Conservation (phyloP, 2,797 vertebrate genomes). For the Acanthurus leucopareius region DNA sequence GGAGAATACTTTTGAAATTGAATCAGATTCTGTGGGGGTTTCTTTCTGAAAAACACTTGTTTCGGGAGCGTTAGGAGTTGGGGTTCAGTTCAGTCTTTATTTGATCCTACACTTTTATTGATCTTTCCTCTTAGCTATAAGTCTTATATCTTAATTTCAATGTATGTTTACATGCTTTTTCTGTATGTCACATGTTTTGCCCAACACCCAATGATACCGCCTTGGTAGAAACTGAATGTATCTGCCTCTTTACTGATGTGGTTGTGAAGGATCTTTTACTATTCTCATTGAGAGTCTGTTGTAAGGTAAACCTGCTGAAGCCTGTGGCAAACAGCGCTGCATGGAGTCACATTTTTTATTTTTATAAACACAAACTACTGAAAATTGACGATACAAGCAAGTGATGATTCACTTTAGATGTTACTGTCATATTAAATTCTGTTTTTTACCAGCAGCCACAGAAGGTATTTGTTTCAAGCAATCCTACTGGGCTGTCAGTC, state of each 20-base stretch:
- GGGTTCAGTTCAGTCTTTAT: no score
- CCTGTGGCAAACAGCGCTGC: constrained; percentile 3
- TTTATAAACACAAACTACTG: constrained; percentile 13
- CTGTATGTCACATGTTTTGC: no score
- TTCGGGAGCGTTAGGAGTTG: no score
- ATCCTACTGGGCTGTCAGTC: constrained; percentile 24
- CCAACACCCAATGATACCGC: neutral
- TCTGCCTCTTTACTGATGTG: neutral
- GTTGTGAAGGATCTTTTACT: neutral
- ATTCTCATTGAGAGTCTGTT: constrained; percentile 2
- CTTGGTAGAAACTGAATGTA: neutral
- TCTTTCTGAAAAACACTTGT: neutral
- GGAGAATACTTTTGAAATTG: neutral
- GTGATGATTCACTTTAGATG: constrained; percentile 19
- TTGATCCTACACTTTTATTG: neutral
- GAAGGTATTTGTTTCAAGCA: constrained; percentile 23
- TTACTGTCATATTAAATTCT: constrained; percentile 6
- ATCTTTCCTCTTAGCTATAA: neutral
- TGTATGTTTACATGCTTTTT: neutral
- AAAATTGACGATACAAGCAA: constrained; percentile 1
- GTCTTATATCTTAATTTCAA: neutral
- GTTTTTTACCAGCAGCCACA: neutral
- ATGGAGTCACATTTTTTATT: neutral
- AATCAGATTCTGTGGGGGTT: constrained; percentile 1
- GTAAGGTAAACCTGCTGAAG: constrained; percentile 1